phyloP scores from a whole-genome alignment of 2,797 vertebrate species.

The Melanotaenia boesemani region DNA sequence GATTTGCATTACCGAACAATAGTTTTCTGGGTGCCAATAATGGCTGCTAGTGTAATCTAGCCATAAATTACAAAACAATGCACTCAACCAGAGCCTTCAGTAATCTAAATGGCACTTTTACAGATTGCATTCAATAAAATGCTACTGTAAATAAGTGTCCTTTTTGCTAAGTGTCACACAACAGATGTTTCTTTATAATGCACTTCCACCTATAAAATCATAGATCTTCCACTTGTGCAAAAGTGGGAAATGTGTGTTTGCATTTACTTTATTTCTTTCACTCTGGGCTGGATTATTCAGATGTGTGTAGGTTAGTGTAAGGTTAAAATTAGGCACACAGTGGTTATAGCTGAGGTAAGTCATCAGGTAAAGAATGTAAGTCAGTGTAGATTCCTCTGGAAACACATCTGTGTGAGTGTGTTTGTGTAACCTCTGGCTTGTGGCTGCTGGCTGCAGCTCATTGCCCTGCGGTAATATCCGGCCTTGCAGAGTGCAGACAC shows the following conservation, averaged over 20 bases:
- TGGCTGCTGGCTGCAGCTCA: constrained; percentile 78
- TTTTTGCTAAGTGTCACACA: constrained; percentile 24
- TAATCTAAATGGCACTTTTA: constrained; percentile 32
- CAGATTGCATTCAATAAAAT: constrained; percentile 38
- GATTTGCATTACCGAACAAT: constrained; percentile 63
- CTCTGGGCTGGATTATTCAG: constrained; percentile 1
- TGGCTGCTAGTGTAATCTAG: constrained; percentile 32
- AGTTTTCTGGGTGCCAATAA: constrained; percentile 40
- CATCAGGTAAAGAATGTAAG: constrained; percentile 5
- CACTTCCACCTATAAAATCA: constrained; percentile 21
- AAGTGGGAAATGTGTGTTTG: constrained; percentile 13
- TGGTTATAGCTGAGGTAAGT: neutral
- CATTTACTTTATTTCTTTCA: constrained; percentile 9
- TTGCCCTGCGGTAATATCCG: constrained; percentile 81
- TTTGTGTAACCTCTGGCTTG: constrained; percentile 46
- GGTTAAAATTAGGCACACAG: neutral
- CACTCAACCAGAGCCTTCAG: constrained; percentile 25
- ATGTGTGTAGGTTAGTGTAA: neutral
- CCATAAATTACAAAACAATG: constrained; percentile 60
- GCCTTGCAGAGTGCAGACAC: constrained; percentile 68
- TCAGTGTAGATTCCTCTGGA: constrained; percentile 7
- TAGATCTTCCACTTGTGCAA: constrained; percentile 7
- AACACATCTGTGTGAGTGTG: constrained; percentile 11
- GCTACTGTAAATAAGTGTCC: constrained; percentile 15
- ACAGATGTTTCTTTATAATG: constrained; percentile 40